Evolutionary conservation across 1,140 invertebrate genomes (phyloP).

Genomic region (Sitobion miscanthi): DNA sequence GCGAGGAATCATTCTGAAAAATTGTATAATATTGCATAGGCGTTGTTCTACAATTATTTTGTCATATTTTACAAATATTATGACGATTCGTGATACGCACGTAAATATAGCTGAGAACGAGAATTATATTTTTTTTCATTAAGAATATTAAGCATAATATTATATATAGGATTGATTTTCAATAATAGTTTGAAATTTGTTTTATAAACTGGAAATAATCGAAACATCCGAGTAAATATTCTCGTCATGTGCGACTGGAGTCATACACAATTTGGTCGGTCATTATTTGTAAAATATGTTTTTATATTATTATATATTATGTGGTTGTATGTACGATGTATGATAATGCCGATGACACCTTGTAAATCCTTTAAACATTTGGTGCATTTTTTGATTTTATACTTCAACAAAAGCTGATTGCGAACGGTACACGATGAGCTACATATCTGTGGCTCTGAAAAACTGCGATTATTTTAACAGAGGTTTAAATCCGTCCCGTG

Average conservation of each 20-base stretch:
- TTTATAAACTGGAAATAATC: neutral
- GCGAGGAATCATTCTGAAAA: neutral
- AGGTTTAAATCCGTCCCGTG: conserved; percentile 30
- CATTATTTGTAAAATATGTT: neutral
- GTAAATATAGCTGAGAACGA: neutral
- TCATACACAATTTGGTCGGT: neutral
- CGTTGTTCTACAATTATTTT: neutral
- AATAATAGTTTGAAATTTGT: neutral
- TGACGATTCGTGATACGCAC: neutral
- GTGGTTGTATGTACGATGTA: neutral
- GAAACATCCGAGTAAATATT: neutral
- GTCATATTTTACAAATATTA: neutral
- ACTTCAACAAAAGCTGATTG: neutral
- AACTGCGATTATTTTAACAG: conserved; percentile 11
- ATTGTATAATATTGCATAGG: neutral
- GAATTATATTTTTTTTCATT: neutral
- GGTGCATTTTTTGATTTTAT: neutral
- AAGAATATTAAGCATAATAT: neutral
- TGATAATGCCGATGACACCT: neutral
- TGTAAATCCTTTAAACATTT: neutral
- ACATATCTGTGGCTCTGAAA: neutral
- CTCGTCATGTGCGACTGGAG: neutral
- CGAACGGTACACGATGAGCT: neutral
- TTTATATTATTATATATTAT: neutral
- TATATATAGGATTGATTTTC: too few species aligned